phyloP scores from a whole-genome alignment of 1,140 invertebrate species.

The Stegodyphus dumicola region DNA sequence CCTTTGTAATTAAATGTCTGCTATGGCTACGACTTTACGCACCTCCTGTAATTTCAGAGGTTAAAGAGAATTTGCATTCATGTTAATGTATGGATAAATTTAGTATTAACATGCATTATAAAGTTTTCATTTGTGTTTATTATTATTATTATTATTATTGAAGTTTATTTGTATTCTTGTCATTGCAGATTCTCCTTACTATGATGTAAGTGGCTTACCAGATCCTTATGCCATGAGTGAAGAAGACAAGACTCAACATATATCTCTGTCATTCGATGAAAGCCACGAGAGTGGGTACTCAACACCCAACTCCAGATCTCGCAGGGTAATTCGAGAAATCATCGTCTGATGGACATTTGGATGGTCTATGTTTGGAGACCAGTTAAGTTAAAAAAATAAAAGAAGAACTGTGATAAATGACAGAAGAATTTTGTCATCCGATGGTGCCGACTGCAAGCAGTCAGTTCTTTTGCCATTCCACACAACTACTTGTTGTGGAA shows the following conservation, averaged over 20 bases:
- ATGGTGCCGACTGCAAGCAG: constrained; percentile 32
- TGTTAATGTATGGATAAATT: too few species aligned
- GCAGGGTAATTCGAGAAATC: constrained; percentile 91
- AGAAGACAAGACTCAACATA: constrained; percentile 78
- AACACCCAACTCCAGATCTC: constrained; percentile 88
- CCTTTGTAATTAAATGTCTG: too few species aligned
- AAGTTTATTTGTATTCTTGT: neutral
- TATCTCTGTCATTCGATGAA: constrained; percentile 89
- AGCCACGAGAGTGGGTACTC: constrained; percentile 92
- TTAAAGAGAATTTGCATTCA: too few species aligned
- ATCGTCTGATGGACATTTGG: constrained; percentile 79
- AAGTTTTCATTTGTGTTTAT: too few species aligned
- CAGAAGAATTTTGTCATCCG: constrained; percentile 23
- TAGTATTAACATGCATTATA: too few species aligned
- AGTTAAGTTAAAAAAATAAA: neutral
- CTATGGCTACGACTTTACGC: too few species aligned
- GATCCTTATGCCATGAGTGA: constrained; percentile 83
- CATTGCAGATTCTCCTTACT: constrained; percentile 85
- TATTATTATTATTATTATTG: too few species aligned
- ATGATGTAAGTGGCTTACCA: constrained; percentile 89
- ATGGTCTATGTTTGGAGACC: constrained; percentile 26
- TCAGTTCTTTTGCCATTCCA: constrained; percentile 43
- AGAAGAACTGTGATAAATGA: constrained; percentile 53
- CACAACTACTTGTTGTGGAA: constrained; percentile 26
- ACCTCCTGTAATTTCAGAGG: too few species aligned